Conservation (phyloP, 2,888 invertebrate species). For the Acleris literana region DNA sequence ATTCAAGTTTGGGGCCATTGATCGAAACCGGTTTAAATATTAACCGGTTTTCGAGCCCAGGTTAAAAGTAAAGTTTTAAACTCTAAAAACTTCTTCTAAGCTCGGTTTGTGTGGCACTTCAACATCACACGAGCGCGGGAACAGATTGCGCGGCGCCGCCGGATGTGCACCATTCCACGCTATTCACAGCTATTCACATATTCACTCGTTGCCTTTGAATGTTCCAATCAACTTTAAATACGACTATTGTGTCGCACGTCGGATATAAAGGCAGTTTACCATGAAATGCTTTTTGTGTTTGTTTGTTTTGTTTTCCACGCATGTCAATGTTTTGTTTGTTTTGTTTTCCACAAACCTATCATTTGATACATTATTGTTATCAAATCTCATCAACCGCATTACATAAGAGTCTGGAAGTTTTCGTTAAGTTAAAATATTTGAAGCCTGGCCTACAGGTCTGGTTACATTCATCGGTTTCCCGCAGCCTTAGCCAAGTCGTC, state of each 20-base stretch:
- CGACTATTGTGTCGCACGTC: constrained; percentile 18
- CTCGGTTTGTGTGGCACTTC: background rate
- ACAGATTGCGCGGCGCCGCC: constrained; percentile 13
- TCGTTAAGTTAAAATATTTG: too few relatives aligned
- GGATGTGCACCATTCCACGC: constrained; percentile 24
- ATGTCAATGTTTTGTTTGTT: background rate
- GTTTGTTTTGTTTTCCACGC: background rate
- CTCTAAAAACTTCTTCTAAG: background rate
- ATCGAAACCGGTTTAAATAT: too few relatives aligned
- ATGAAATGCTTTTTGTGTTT: background rate
- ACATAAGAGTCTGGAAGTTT: too few relatives aligned
- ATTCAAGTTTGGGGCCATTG: too few relatives aligned
- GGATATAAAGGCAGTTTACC: constrained; percentile 16
- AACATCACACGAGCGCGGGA: background rate
- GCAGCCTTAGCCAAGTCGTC: too few relatives aligned
- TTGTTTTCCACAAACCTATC: background rate
- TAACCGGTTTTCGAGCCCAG: too few relatives aligned
- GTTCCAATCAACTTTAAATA: constrained; percentile 33
- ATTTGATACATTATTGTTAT: too few relatives aligned
- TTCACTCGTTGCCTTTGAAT: constrained; percentile 28
- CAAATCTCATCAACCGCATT: too few relatives aligned
- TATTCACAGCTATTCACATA: constrained; percentile 13
- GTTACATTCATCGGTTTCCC: too few relatives aligned
- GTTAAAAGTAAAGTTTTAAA: background rate
- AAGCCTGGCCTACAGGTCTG: too few relatives aligned